A percentile compares a stretch with the other conserved stretches of the same genome.
These are phyloP conservation scores for Trialeurodes vaporariorum DNA, from an alignment of 1,140 invertebrate genomes.

Conservation along the genomic window DNA sequence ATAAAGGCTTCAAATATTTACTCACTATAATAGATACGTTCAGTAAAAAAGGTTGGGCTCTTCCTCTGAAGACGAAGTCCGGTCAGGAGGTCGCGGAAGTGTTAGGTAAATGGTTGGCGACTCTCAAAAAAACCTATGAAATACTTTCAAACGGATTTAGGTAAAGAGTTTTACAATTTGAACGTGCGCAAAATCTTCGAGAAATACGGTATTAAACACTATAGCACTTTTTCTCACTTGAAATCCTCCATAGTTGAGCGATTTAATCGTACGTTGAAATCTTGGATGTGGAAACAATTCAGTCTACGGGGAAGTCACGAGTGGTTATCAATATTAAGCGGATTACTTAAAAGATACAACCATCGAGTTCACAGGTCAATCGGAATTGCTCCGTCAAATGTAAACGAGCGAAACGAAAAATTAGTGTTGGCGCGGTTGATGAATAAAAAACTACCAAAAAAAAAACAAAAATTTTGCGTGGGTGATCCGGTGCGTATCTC, in stretches of 20 bases:
- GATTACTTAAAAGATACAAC: slow-evolving; percentile 36
- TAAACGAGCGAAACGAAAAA: too few relatives aligned
- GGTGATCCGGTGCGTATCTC: slow-evolving; percentile 16
- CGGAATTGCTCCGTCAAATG: slow-evolving; percentile 29
- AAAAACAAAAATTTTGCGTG: slow-evolving; percentile 7
- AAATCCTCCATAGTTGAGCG: slow-evolving; percentile 35
- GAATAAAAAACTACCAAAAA: background rate
- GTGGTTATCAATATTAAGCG: slow-evolving; percentile 32
- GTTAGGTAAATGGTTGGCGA: slow-evolving; percentile 20
- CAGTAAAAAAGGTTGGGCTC: slow-evolving; percentile 36
- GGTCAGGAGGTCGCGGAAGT: slow-evolving; percentile 26
- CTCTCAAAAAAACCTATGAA: slow-evolving; percentile 4
- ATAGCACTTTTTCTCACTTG: slow-evolving; percentile 28
- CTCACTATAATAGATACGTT: slow-evolving; percentile 37
- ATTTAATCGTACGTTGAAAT: slow-evolving; percentile 35
- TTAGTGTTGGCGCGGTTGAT: too few relatives aligned
- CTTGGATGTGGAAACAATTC: slow-evolving; percentile 34
- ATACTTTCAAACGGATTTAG: slow-evolving; percentile 15
- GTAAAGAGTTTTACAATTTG: slow-evolving; percentile 29
- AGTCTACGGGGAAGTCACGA: slow-evolving; percentile 32
- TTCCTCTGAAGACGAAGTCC: slow-evolving; percentile 37
- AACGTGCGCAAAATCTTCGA: slow-evolving; percentile 28
- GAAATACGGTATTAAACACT: slow-evolving; percentile 28
- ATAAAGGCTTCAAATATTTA: slow-evolving; percentile 35
- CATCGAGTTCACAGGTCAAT: slow-evolving; percentile 35